phyloP scores from a whole-genome alignment of 2,113 vertebrate species.

The Oncorhynchus tshawytscha region DNA sequence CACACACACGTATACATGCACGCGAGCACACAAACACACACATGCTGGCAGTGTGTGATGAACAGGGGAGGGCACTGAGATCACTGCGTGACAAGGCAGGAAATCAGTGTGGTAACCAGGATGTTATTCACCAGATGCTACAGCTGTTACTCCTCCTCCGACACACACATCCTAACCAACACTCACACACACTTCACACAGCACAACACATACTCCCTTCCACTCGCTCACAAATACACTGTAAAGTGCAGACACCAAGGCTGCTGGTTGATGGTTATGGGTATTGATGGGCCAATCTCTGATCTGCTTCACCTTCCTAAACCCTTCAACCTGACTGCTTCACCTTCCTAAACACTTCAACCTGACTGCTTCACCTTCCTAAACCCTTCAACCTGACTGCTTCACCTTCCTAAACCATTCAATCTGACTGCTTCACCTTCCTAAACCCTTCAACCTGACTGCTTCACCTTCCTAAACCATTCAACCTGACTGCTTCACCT shows the following conservation, averaged over 20 bases:
- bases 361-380: not conserved
- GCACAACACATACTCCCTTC: not conserved
- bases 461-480: not conserved
- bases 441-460: not conserved
- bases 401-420: not conserved
- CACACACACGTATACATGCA: no score
- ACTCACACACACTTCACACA: constrained; percentile 10
- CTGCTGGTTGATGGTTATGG: not conserved
- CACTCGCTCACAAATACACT: no score
- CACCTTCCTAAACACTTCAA: not conserved
- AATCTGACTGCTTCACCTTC: not conserved
- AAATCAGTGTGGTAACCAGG: constrained; percentile 5
- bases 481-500: not conserved
- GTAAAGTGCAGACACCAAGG: not conserved
- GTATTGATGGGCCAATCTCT: not conserved
- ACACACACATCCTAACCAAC: constrained; percentile 26
- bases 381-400: not conserved
- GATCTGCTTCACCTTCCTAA: not conserved
- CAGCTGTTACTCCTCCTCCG: constrained; percentile 15
- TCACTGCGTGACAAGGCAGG: not conserved
- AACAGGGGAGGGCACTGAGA: not conserved
- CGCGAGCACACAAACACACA: no score
- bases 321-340: not conserved
- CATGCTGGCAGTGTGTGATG: constrained; percentile 6
- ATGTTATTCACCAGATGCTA: constrained; percentile 2